phyloP scores from a whole-genome alignment of 2,888 invertebrate species.

The Rhingia campestris region DNA sequence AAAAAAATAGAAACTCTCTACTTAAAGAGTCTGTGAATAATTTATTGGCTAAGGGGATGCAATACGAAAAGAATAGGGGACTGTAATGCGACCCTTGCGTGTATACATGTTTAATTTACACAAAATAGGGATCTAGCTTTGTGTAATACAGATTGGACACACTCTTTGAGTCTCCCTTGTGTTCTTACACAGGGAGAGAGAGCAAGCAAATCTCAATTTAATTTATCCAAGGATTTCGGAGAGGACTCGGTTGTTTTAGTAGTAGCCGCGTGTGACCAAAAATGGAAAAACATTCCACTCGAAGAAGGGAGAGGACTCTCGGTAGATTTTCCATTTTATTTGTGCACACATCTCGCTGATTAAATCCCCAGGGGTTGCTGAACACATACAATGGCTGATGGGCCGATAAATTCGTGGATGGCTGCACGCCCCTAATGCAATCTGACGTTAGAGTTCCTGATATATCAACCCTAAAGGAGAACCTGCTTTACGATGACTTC shows the following conservation, averaged over 20 bases:
- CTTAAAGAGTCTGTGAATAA: slow-evolving; percentile 73
- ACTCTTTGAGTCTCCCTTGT: slow-evolving; percentile 49
- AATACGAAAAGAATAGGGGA: slow-evolving; percentile 54
- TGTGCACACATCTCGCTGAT: slow-evolving; percentile 68
- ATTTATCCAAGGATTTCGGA: slow-evolving; percentile 63
- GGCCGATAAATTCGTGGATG: slow-evolving; percentile 67
- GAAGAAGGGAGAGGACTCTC: slow-evolving; percentile 48
- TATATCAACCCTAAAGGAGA: slow-evolving; percentile 60
- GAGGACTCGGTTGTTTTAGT: slow-evolving; percentile 16
- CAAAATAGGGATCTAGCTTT: slow-evolving; percentile 53
- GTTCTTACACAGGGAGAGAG: background rate
- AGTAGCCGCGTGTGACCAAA: slow-evolving; percentile 71
- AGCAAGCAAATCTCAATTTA: slow-evolving; percentile 68
- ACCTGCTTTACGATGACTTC: slow-evolving; percentile 55
- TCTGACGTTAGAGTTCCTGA: slow-evolving; percentile 52
- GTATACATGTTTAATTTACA: slow-evolving; percentile 70
- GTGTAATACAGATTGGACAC: slow-evolving; percentile 66
- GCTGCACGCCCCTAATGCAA: slow-evolving; percentile 73
- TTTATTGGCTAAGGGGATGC: slow-evolving; percentile 72
- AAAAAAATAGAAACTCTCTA: slow-evolving; percentile 21
- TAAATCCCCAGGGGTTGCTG: slow-evolving; percentile 68
- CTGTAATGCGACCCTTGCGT: slow-evolving; percentile 64
- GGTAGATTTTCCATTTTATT: slow-evolving; percentile 50
- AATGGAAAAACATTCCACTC: slow-evolving; percentile 65
- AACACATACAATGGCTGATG: slow-evolving; percentile 33